phyloP scores from a whole-genome alignment of 2,888 invertebrate species.

The Balanococcus diminutus region DNA sequence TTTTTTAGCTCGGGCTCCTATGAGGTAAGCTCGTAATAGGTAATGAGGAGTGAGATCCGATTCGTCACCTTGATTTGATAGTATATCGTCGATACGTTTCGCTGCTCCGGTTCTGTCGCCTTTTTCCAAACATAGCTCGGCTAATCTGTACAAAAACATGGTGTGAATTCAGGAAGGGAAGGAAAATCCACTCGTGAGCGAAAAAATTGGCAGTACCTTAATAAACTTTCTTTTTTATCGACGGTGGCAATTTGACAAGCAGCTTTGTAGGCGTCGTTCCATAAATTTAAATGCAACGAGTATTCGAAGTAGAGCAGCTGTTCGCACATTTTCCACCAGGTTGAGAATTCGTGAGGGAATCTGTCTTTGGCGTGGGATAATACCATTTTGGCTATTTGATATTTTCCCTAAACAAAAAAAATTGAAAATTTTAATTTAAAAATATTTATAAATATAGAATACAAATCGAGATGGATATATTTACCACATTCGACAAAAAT shows the following conservation, averaged over 20 bases:
- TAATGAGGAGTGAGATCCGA: conserved; percentile 70
- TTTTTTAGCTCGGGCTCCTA: conserved; percentile 54
- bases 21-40: conserved; percentile 52
- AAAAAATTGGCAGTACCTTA: conserved; percentile 60
- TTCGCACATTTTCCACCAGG: conserved; percentile 73
- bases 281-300: conserved; percentile 63
- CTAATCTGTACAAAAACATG: conserved; percentile 51
- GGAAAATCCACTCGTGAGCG: too few species aligned
- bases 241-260: conserved; percentile 64
- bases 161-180: neutral
- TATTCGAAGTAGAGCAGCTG: conserved; percentile 66
- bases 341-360: conserved; percentile 65
- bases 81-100: conserved; percentile 54
- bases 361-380: conserved; percentile 63
- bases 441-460: neutral
- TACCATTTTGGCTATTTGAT: conserved; percentile 66
- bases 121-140: conserved; percentile 56
- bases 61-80: conserved; percentile 60
- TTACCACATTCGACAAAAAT: conserved; percentile 51
- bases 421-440: neutral
- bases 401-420: conserved; percentile 64
- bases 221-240: conserved; percentile 64
- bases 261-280: conserved; percentile 65
- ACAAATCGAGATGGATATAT: neutral
- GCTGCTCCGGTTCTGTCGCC: conserved; percentile 56